Evolutionary conservation across 2,113 vertebrate genomes (phyloP).

Genomic region (Nanger granti): DNA sequence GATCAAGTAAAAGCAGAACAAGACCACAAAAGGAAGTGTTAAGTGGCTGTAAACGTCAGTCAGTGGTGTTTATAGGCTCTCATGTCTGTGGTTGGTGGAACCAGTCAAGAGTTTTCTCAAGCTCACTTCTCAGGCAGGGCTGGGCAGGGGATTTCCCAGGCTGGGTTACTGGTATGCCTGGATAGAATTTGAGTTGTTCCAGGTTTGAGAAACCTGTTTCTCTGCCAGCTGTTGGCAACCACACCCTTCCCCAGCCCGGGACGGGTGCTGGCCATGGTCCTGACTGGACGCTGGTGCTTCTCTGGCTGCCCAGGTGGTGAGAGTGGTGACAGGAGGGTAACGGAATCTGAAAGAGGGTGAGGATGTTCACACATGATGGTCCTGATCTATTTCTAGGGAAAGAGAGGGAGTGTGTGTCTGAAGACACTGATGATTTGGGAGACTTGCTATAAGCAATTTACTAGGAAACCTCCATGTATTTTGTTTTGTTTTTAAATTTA

Average conservation of each 20-base stretch:
- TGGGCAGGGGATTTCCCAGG: not conserved
- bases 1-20: not conserved
- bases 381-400: not conserved
- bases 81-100: not conserved
- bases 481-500: not conserved
- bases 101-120: not conserved
- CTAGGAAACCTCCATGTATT: not conserved
- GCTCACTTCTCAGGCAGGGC: not conserved
- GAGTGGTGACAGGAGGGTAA: not conserved
- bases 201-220: not conserved
- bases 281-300: not conserved
- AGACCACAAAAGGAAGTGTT: not conserved
- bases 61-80: not conserved
- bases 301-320: not conserved
- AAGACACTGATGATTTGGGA: not conserved
- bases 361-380: not conserved
- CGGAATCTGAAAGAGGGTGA: not conserved
- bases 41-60: not conserved
- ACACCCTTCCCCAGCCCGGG: fast-evolving
- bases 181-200: not conserved
- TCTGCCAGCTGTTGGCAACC: too few species aligned
- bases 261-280: not conserved
- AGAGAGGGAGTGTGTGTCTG: not conserved
- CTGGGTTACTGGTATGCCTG: not conserved
- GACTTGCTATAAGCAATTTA: not conserved